Conservation (phyloP, 2,797 vertebrate species). For the Lophotriccus pileatus region DNA sequence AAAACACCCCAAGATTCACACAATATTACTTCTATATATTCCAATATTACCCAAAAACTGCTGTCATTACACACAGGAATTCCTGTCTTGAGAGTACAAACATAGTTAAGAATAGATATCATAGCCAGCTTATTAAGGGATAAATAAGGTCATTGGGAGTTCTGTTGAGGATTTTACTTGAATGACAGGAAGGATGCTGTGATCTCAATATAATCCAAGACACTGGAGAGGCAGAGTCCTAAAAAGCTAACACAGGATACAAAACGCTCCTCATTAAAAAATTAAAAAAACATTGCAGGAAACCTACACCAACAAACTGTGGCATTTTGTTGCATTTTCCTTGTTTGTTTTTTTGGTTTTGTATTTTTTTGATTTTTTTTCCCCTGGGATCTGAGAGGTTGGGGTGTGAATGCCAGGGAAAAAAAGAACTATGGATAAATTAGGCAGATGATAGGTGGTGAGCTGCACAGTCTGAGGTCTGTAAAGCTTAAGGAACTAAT, state of each 20-base stretch:
- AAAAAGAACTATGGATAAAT: background rate
- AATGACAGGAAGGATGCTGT: conserved; percentile 38
- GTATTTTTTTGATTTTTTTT: background rate
- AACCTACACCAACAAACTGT: background rate
- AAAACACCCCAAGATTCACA: background rate
- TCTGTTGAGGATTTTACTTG: background rate
- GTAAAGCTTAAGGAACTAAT: background rate
- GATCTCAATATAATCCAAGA: background rate
- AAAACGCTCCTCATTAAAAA: background rate
- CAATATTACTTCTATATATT: background rate
- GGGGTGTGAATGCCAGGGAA: background rate
- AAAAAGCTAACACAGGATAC: background rate
- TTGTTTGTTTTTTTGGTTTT: background rate
- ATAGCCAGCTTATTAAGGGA: background rate
- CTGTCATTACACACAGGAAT: background rate
- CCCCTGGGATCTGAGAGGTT: background rate
- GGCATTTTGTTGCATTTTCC: background rate
- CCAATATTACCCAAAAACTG: background rate
- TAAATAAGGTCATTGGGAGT: conserved; percentile 8
- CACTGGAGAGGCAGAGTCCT: background rate
- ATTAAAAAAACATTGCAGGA: background rate
- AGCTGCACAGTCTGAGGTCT: background rate
- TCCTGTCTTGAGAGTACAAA: background rate
- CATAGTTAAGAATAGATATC: background rate
- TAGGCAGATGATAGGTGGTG: background rate